Evolutionary conservation across 2,113 vertebrate genomes (phyloP), one percentile per base, ranked within the genome.

Genomic region (Origma solitaria): DNA sequence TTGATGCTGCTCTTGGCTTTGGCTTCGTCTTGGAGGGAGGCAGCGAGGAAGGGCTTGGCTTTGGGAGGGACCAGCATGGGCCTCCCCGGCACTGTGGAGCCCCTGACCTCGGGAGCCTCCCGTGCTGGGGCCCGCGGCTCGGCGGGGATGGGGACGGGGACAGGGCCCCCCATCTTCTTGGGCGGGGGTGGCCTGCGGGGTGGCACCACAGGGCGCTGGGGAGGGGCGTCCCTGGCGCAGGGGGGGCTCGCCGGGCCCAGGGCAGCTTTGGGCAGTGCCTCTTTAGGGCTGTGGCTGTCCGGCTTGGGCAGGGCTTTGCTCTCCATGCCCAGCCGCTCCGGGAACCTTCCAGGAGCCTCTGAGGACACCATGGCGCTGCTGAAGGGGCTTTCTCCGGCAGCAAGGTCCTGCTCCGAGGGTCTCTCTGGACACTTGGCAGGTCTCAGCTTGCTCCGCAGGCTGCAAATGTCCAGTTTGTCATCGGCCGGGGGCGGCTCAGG

Each of bases 181-280:
- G 99, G 99, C 10, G 99, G 99, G 0, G 99, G 99, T 2, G 99
- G 99, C 97, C 99, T 98, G 92, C 98, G 98, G 30, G 99, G 99
- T 5, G 96, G 98, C 73, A 99, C 97, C 85, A 97, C 27, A 0
- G 99, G 99, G 95, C 99, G 98, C 94, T 98, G 99, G 0, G 81
- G 97, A 5, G 84, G 65, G 31, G 77, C 21, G 1, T 98, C 98
- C 58, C 90, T 96, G 66, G 78, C 47, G 42, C 89, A 79, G 0
- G 28, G 13, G 3, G 68, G 49, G 92, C 86, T 97, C 30, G 96
- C 56, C 20, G 96, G 83, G 50, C 90, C 95, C 5, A 75, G 94
- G 30, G 96, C 51, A 47, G 85, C 42, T 92, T 97, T 97, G 62
- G 97, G 97, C 61, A 96, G 77, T 0, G 17, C 50, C 54, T 98